Evolutionary conservation across 1,140 invertebrate species (phyloP).

Genomic region (Melipona quadrifasciata): DNA sequence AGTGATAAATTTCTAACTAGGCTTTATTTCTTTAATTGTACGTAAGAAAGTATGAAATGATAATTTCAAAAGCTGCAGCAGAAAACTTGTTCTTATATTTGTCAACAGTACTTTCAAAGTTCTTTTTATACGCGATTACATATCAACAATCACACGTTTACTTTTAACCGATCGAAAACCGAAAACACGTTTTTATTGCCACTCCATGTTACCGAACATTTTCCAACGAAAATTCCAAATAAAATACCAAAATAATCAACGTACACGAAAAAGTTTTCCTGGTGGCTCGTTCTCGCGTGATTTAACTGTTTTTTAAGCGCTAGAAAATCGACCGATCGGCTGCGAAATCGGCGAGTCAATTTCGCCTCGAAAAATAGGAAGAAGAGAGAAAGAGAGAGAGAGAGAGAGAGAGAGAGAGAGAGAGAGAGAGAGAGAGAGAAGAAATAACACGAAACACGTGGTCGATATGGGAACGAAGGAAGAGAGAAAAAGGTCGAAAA

Average conservation of each 20-base stretch:
- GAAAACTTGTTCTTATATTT: too few species aligned
- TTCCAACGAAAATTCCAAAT: neutral
- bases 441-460: neutral
- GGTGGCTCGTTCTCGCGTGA: neutral
- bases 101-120: too few species aligned
- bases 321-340: neutral
- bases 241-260: neutral
- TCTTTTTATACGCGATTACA: too few species aligned
- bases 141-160: neutral
- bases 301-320: neutral
- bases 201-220: neutral
- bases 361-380: neutral
- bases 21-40: too few species aligned
- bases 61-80: too few species aligned
- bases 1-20: too few species aligned
- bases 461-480: neutral
- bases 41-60: too few species aligned
- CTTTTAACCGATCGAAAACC: neutral
- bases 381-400: neutral
- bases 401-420: neutral
- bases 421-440: conserved; percentile 2
- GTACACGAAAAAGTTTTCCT: neutral
- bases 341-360: neutral
- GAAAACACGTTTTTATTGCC: neutral
- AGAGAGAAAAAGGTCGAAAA: conserved; percentile 21